Conservation (phyloP, 2,113 vertebrate species). For the Polyodon spathula region DNA sequence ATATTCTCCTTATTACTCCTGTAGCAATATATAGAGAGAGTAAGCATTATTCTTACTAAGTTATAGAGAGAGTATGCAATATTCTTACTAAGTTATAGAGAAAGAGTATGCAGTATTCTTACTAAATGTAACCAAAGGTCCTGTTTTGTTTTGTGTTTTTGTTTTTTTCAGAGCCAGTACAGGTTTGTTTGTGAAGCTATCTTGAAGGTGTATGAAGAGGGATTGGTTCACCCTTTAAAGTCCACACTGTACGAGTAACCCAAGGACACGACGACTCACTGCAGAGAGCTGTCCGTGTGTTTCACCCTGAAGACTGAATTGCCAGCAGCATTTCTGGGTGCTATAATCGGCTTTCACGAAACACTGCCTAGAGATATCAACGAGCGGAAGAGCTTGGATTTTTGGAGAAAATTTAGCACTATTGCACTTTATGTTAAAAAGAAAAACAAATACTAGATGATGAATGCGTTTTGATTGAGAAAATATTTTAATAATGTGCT, state of each 20-base stretch:
- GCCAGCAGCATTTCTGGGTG: constrained; percentile 40
- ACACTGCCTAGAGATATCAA: constrained; percentile 39
- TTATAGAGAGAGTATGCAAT: no score
- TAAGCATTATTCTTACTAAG: no score
- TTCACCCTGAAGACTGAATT: constrained; percentile 26
- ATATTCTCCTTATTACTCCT: no score
- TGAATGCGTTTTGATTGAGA: constrained; percentile 46
- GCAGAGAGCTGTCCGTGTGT: constrained; percentile 33
- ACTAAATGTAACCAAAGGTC: no score
- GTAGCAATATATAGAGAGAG: no score
- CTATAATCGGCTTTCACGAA: constrained; percentile 27
- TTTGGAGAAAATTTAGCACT: constrained; percentile 85
- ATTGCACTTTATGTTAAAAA: constrained; percentile 94
- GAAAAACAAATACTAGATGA: constrained; percentile 36
- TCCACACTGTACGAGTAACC: constrained; percentile 62
- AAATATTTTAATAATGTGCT: constrained; percentile 33
- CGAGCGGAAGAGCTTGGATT: constrained; percentile 49
- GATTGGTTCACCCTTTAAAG: constrained; percentile 72
- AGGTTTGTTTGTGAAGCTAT: constrained; percentile 98
- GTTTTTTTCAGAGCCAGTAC: constrained; percentile 83
- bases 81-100: no score
- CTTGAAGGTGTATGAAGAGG: constrained; percentile 92
- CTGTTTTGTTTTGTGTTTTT: constrained; percentile 23
- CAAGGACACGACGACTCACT: constrained; percentile 35
- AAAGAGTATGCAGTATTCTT: no score